Conservation (phyloP, 2,888 invertebrate species). For the Luperina nickerlii region DNA sequence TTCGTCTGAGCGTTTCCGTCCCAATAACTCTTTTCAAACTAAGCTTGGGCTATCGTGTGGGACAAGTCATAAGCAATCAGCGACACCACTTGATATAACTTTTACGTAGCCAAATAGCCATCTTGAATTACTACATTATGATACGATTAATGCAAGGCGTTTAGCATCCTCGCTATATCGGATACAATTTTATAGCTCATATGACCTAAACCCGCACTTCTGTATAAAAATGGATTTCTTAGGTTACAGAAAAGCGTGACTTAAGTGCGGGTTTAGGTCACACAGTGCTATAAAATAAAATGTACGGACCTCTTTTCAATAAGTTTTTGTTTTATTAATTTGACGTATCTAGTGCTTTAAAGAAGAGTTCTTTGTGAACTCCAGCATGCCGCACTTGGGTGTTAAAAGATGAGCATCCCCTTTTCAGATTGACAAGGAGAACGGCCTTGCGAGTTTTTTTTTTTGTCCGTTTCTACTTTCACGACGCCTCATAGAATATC, state of each 20-base stretch:
- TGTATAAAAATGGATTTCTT: background rate
- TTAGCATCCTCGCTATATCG: background rate
- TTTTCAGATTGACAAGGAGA: background rate
- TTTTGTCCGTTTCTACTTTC: background rate
- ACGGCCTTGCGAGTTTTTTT: background rate
- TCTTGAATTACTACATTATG: background rate
- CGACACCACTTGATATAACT: background rate
- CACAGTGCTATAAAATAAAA: background rate
- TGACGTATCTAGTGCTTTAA: no score
- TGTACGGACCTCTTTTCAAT: no score
- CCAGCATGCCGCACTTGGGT: background rate
- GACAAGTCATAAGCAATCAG: constrained; percentile 29
- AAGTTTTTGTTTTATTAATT: no score
- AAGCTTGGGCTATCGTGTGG: constrained; percentile 65
- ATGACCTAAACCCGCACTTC: no score
- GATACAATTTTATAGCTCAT: no score
- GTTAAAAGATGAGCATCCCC: background rate
- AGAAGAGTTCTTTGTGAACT: background rate
- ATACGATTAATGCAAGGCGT: background rate
- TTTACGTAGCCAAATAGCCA: background rate
- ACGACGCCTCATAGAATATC: background rate
- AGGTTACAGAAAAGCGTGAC: background rate
- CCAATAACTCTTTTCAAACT: constrained; percentile 75
- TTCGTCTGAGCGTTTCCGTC: constrained; percentile 70
- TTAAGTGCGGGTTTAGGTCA: background rate